Evolutionary conservation across 2,113 vertebrate genomes (phyloP), one percentile per base, ranked within the genome.

Genomic region (Rhabdornis inornatus): DNA sequence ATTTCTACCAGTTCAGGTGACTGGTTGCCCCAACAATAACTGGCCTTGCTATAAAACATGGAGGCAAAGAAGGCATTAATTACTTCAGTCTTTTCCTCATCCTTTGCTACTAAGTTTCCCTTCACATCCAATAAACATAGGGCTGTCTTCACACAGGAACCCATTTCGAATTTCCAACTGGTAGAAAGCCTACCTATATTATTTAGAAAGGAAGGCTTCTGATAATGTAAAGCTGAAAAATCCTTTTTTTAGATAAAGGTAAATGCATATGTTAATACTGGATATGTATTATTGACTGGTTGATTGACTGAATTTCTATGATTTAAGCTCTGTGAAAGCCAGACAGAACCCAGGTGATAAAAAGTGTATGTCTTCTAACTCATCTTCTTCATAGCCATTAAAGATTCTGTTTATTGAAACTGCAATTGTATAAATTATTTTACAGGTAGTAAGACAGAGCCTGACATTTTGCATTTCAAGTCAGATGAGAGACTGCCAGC

Each of bases 331-430:
- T 71, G 12, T 68, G 57, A 79, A 31, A 68, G 5, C 6, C 23
- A 85, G 33, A n/a, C 2, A 45, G 47, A 82, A 60, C 6, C 6
- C 25, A 78, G 23, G 47, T 82, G 20, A 85, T 85, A 70, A 90
- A 84, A 93, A 63, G 4, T 66, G 10, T 49, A 33, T 55, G 35
- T 74, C 14, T 89, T 70, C 25, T 77, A 70, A 55, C 10, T 65
- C 31, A 44, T 52, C 24, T 64, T 75, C 28, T 89, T 69, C 76
- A 74, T 10, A 65, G 6, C 7, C 21, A 74, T 91, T 83, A 81
- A 76, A 77, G 15, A 86, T 77, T 83, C 68, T 83, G 27, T 83
- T 91, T 87, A 84, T 81, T 87, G 68, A 83, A 91, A 87, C 13
- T 0, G 3, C 11, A 88, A 53, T 18, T 66, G 7, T 69, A 80